A percentile compares a stretch with the other conserved stretches of the same genome.
phyloP scores from a whole-genome alignment of 1,140 invertebrate species.

The Elymnias hypermnestra region DNA sequence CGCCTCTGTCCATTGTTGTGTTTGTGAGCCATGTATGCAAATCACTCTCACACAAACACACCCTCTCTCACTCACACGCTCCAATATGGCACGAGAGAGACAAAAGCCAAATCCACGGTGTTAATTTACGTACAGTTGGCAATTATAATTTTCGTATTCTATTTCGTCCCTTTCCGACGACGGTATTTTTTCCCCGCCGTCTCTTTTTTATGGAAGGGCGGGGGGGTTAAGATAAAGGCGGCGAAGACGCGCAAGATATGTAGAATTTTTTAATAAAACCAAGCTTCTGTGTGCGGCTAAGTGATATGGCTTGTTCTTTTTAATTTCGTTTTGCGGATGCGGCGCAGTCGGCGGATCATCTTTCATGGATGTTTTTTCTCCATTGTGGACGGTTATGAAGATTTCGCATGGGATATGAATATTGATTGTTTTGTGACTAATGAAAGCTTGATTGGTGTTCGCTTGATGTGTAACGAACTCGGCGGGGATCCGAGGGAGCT shows the following conservation, averaged over 20 bases:
- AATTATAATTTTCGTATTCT: constrained; percentile 73
- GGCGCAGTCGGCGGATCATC: constrained; percentile 49
- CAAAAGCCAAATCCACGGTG: constrained; percentile 56
- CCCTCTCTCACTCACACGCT: constrained; percentile 37
- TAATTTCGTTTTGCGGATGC: constrained; percentile 66
- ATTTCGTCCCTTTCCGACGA: constrained; percentile 52
- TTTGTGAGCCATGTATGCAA: constrained; percentile 65
- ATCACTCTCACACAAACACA: constrained; percentile 53
- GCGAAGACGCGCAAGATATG: constrained; percentile 67
- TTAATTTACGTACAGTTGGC: constrained; percentile 74
- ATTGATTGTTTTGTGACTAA: constrained; percentile 67
- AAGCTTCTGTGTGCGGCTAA: constrained; percentile 67
- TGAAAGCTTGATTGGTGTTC: constrained; percentile 67
- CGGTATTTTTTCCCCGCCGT: constrained; percentile 50
- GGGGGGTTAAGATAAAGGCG: constrained; percentile 56
- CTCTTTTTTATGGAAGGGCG: constrained; percentile 35
- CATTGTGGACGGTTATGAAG: constrained; percentile 43
- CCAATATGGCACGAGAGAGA: constrained; percentile 31
- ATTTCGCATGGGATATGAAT: constrained; percentile 73
- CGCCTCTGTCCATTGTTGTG: constrained; percentile 56
- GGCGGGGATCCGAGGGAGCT: constrained; percentile 13
- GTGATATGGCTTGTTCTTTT: constrained; percentile 74
- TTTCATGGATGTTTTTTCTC: constrained; percentile 49
- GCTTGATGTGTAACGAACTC: constrained; percentile 57
- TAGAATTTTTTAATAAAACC: constrained; percentile 74